These are phyloP conservation scores for Passer domesticus DNA, from an alignment of 2,113 vertebrate genomes.

Conservation along the genomic window DNA sequence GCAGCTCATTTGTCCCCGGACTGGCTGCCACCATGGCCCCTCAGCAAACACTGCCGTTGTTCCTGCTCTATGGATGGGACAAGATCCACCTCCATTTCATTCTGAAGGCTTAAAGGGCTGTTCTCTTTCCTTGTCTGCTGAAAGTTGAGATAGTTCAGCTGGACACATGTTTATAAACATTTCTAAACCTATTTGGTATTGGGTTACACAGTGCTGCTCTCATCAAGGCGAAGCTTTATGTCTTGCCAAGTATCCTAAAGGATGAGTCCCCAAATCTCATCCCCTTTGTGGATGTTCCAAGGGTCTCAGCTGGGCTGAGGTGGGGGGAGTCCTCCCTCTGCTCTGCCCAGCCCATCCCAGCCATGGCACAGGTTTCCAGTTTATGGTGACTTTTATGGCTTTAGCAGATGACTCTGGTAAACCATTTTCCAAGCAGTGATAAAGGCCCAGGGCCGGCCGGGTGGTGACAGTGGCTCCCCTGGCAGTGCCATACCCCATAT, in stretches of 20 bases:
- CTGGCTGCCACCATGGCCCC: accelerated
- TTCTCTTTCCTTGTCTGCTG: background rate
- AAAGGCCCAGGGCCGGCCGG: accelerated
- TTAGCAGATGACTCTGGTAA: background rate
- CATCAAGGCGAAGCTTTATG: accelerated
- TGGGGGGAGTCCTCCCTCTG: accelerated
- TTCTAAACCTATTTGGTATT: background rate
- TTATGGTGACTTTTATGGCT: conserved; percentile 1
- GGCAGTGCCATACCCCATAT: accelerated
- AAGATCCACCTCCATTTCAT: accelerated
- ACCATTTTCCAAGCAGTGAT: background rate
- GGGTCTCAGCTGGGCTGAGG: background rate
- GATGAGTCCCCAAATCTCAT: background rate
- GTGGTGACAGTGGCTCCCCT: accelerated
- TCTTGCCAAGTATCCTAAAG: background rate
- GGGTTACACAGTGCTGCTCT: background rate
- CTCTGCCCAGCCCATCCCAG: background rate
- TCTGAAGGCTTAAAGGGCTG: background rate
- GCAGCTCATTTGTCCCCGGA: accelerated
- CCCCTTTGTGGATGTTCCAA: background rate
- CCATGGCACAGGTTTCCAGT: background rate
- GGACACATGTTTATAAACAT: background rate
- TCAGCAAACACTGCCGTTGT: background rate
- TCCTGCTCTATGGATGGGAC: background rate
- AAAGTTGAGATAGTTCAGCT: background rate